Evolutionary conservation across 1,140 invertebrate genomes (phyloP).

Genomic region (Argopecten irradians): DNA sequence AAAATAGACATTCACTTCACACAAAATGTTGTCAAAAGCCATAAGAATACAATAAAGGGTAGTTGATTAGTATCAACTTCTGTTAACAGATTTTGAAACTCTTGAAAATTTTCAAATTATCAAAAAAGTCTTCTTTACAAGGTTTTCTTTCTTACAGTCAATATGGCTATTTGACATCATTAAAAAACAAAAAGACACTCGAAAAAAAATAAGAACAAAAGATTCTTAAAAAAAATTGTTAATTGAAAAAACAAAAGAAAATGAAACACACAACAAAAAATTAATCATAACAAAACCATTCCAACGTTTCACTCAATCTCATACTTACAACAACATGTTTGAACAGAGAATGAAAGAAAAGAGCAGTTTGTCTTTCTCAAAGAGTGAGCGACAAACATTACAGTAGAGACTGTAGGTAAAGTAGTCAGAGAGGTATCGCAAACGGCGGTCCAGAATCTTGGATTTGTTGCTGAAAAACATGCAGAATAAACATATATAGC

Average conservation of each 20-base stretch:
- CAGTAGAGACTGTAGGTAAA: constrained; percentile 75
- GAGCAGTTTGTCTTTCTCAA: constrained; percentile 77
- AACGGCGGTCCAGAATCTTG: constrained; percentile 71
- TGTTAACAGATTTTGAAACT: too few species aligned
- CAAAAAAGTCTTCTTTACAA: too few species aligned
- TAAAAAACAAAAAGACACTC: background rate
- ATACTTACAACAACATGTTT: constrained; percentile 78
- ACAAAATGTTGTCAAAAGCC: background rate
- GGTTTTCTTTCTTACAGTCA: background rate
- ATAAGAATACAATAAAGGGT: background rate
- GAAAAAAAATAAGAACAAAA: background rate
- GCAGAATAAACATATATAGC: constrained; percentile 22
- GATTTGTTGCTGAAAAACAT: constrained; percentile 77
- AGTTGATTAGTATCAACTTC: too few species aligned
- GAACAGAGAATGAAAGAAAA: constrained; percentile 76
- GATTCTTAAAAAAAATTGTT: background rate
- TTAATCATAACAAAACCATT: background rate
- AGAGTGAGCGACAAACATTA: constrained; percentile 75
- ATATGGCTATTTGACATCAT: background rate
- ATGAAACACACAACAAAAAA: constrained; percentile 22
- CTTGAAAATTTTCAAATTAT: too few species aligned
- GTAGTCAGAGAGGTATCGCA: constrained; percentile 76
- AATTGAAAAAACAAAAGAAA: background rate
- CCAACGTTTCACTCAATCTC: background rate
- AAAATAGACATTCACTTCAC: background rate